Evolutionary conservation across 2,888 invertebrate genomes (phyloP).

Genomic region (Balanococcus diminutus): DNA sequence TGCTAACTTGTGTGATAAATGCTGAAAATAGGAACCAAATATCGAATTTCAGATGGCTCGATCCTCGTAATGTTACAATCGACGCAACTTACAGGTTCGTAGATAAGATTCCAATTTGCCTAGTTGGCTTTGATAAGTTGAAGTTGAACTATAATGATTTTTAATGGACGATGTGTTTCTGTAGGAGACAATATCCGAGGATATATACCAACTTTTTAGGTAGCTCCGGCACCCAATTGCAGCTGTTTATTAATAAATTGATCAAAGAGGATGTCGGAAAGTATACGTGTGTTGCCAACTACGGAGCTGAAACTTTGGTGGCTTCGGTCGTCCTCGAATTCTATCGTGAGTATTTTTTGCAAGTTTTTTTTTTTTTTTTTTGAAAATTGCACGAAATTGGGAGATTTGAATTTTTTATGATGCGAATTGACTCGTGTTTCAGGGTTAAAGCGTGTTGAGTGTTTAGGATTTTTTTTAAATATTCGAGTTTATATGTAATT

Average conservation of each 20-base stretch:
- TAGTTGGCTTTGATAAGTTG: too few species aligned
- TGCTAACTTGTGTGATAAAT: conserved; percentile 78
- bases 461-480: too few species aligned
- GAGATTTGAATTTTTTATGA: too few species aligned
- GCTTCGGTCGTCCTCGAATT: conserved; percentile 75
- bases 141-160: conserved; percentile 58
- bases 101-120: conserved; percentile 67
- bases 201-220: background rate
- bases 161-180: conserved; percentile 1
- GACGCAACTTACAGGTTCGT: conserved; percentile 64
- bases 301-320: conserved; percentile 70
- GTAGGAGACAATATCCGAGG: background rate
- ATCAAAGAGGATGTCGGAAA: conserved; percentile 78
- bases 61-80: conserved; percentile 73
- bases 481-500: too few species aligned
- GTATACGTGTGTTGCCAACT: conserved; percentile 68
- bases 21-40: conserved; percentile 73
- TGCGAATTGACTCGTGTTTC: background rate
- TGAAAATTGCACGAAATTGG: background rate
- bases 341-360: conserved; percentile 65
- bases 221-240: background rate
- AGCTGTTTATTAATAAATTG: conserved; percentile 76
- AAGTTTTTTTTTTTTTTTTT: background rate
- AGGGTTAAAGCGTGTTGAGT: too few species aligned
- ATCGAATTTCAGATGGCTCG: conserved; percentile 79